phyloP scores from a whole-genome alignment of 37 sponge, comb jelly and placozoan species.

The Cladorhizidae sp. region DNA sequence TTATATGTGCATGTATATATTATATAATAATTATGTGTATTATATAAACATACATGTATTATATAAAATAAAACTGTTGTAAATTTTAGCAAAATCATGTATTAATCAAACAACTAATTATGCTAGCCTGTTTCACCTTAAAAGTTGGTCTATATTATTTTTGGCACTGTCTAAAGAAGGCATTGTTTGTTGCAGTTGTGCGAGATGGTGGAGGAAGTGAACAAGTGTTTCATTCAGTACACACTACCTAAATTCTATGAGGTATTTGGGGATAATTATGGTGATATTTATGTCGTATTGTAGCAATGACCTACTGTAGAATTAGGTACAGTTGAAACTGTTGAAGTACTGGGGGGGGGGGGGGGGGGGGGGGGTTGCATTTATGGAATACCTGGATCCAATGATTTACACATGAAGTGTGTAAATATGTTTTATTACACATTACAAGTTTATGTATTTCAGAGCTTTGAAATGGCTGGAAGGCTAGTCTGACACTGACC shows the following conservation, averaged over 20 bases:
- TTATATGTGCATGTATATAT: too few relatives aligned
- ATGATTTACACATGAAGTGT: background rate
- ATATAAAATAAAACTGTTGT: background rate
- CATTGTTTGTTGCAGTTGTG: background rate
- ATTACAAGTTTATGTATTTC: too few relatives aligned
- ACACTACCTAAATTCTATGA: conserved; percentile 20
- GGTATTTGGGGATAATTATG: conserved; percentile 6
- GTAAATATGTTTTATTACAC: background rate
- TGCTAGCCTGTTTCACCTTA: too few relatives aligned
- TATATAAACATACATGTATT: background rate
- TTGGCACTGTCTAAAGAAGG: background rate
- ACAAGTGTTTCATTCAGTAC: conserved; percentile 18
- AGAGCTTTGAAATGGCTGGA: too few relatives aligned
- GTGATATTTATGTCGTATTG: too few relatives aligned
- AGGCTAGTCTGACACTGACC: too few relatives aligned
- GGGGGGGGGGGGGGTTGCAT: too few relatives aligned
- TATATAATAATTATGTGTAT: background rate
- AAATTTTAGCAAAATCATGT: background rate
- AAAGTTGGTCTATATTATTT: background rate
- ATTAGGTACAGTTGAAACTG: too few relatives aligned
- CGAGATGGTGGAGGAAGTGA: conserved; percentile 27
- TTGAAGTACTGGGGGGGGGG: too few relatives aligned
- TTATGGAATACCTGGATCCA: background rate
- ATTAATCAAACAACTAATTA: too few relatives aligned
- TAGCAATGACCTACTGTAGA: too few relatives aligned